Base-by-base conservation (phyloP, 2,888 invertebrate species). In the Leptopilina syphax region DNA sequence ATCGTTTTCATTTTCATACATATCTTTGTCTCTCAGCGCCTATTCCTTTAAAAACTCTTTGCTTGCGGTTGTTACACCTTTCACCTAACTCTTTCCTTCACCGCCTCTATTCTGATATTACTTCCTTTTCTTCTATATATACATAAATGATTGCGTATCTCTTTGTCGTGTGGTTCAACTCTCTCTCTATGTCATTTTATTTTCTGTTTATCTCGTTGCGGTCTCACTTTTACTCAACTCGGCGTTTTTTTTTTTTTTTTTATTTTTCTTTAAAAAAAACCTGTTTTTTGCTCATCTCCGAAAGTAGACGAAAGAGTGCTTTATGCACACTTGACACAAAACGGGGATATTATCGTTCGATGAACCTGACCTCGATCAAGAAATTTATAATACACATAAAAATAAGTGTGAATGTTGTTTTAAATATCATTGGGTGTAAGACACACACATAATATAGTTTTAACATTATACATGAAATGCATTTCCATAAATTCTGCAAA, bases 261-360 rank as follows among this genome's bases (percentile, higher is more conserved):
- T 24, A 3, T 41, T 5, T 47, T 65, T 63, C 65, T 47, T 7
- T 65, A 13, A 18, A 24, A 13, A 50, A 13, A 50, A 50, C 50
- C 50, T 77, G 27, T 67, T 47, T 68, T 66, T 79, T 77, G 24
- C 27, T 27, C 65, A 76, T 66, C 24, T 65, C 60, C 70, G 44
- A 18, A 65, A 63, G 77, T 65, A 65, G 47, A 77, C 41, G 34
- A 44, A 77, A 65, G 76, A 76, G n/a, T 63, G 65, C 44, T 60
- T 41, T 60, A 27, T 24, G 76, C 63, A 63, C 76, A 54, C 60
- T 66, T 44, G 41, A 60, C 60, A 70, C 70, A 76, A 68, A 44
- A 47, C 67, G 66, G 77, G 78, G 76, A 77, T 78, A 80, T 82
- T 81, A 82, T 82, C 82, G 82, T 82, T 79, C 80, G 79, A 78